Evolutionary conservation across 2,888 invertebrate genomes (phyloP), one percentile per base, ranked within the genome.

Genomic region (Drosophila anomalata): DNA sequence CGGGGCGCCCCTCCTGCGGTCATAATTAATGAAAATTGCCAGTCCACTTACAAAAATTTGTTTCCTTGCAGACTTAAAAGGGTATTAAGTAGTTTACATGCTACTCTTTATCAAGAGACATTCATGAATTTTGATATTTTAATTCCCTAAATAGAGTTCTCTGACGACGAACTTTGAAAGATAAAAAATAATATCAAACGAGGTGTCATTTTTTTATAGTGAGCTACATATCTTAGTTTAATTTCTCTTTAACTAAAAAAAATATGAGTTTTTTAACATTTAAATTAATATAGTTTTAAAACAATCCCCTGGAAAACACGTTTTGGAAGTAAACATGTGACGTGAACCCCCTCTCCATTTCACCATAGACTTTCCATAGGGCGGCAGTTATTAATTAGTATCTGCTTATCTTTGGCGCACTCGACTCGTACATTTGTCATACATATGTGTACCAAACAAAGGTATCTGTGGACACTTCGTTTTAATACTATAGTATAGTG

Each of bases 11-110:
- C 65, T 74, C 76, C 54, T 54, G 67, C 57, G 76, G 80, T 83
- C 87, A 84, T 88, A 84, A 88, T 84, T 84, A 84, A 88, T 88
- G 87, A 75, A 87, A 88, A 75, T 69, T 54, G 75, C 73, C 60
- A 59, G 52, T 73, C 58, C 88, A 85, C 73, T 62, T 14, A n/a
- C 24, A n/a, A 72, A 50, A 73, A 44, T n/a, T 33, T 33, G 12
- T 2, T 33, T 11, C 31, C 11, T 11, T 2, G 3, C 6, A n/a
- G 5, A 12, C 12, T 5, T n/a, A 33, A 33, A 12, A n/a, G 36
- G 36, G 36, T n/a, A 36, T 36, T 36, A n/a, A n/a, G 36, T 36
- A 4, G 12, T 33, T 33, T n/a, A 33, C 33, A 33, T 12, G 5
- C n/a, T 7, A 36, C 36, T 36, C 2, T 36, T 36, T 36, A 36